Evolutionary conservation across 1,140 invertebrate species (phyloP).

Genomic region (Drosophila tsacasi): DNA sequence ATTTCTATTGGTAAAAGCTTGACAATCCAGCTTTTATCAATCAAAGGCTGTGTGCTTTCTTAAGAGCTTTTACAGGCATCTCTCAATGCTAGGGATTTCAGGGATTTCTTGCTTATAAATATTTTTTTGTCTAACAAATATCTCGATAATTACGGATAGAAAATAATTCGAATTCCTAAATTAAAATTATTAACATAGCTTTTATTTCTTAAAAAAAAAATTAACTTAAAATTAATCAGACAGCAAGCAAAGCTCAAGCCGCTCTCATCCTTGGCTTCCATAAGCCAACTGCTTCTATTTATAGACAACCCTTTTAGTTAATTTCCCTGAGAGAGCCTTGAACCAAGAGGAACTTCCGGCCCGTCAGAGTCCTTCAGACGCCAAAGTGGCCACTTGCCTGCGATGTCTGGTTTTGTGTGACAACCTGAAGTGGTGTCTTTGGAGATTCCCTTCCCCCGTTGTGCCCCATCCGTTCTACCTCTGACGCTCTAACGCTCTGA

Average conservation of each 20-base stretch:
- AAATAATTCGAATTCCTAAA: neutral
- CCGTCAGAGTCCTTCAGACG: conserved; percentile 17
- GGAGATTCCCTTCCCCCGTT: neutral
- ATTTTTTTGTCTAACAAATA: no score
- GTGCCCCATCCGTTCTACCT: neutral
- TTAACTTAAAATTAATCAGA: neutral
- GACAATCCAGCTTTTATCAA: neutral
- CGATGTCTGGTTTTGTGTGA: conserved; percentile 39
- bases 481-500: neutral
- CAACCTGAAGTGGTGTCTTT: conserved; percentile 39
- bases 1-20: neutral
- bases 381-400: conserved; percentile 43
- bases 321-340: conserved; percentile 1
- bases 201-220: neutral
- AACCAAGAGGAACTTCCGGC: conserved; percentile 21
- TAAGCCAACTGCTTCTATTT: conserved; percentile 10
- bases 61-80: conserved; percentile 6
- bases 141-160: no score
- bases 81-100: no score
- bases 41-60: conserved; percentile 7
- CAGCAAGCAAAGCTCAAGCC: neutral
- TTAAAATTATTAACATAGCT: neutral
- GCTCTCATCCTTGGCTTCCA: no score
- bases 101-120: neutral
- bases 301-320: conserved; percentile 8